Conservation (phyloP, 1,140 invertebrate genomes). For the Magallana angulata region DNA sequence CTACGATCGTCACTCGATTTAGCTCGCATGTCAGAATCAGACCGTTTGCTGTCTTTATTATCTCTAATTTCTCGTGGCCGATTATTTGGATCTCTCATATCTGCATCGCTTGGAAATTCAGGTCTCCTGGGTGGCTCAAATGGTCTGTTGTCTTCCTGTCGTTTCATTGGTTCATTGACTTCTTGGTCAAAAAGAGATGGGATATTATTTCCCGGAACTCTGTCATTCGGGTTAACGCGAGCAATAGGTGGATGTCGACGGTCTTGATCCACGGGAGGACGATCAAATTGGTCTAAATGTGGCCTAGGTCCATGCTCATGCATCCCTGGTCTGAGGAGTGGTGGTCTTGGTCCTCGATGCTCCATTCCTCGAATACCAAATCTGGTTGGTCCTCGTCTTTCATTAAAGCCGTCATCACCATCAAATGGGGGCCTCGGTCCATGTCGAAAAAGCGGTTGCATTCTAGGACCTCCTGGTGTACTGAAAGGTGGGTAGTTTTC, state of each 20-base stretch:
- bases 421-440: background rate
- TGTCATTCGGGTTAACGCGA: background rate
- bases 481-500: constrained; percentile 16
- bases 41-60: background rate
- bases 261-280: constrained; percentile 25
- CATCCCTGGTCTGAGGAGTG: background rate
- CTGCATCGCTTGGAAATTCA: background rate
- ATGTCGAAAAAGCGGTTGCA: constrained; percentile 3
- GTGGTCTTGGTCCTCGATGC: constrained; percentile 25
- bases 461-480: background rate
- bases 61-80: constrained; percentile 12
- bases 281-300: background rate
- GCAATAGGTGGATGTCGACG: background rate
- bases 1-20: constrained; percentile 19
- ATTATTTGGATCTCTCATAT: constrained; percentile 23
- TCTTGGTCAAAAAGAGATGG: background rate
- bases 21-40: background rate
- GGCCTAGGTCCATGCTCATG: background rate
- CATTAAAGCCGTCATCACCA: constrained; percentile 9
- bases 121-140: background rate
- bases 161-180: background rate
- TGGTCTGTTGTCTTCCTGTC: background rate
- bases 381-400: constrained; percentile 17
- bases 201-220: background rate
- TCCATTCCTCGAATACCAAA: constrained; percentile 13